These are phyloP conservation scores for Rhingia rostrata DNA, from an alignment of 2,888 invertebrate genomes.

Conservation along the genomic window DNA sequence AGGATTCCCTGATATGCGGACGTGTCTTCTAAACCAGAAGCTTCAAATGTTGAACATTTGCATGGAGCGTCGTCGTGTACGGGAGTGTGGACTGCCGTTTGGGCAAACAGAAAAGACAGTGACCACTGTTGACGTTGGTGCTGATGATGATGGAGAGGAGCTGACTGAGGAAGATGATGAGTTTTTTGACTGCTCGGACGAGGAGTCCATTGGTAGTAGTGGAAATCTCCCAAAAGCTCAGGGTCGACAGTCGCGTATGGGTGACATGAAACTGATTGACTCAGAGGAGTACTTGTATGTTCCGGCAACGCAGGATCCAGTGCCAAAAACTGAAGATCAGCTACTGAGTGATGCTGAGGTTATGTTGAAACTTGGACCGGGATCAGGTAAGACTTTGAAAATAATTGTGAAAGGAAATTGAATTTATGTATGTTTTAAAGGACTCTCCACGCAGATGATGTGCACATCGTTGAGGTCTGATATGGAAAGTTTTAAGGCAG, in stretches of 20 bases:
- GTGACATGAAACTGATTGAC: conserved; percentile 87
- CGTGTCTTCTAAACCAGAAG: conserved; percentile 97
- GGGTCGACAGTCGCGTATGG: conserved; percentile 88
- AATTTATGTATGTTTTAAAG: conserved; percentile 83
- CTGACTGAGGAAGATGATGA: conserved; percentile 84
- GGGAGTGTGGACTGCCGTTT: conserved; percentile 83
- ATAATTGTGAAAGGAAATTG: not conserved
- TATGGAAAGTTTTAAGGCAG: conserved; percentile 99
- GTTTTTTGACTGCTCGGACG: conserved; percentile 91
- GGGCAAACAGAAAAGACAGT: conserved; percentile 24
- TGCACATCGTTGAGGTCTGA: conserved; percentile 96
- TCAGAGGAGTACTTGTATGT: conserved; percentile 90
- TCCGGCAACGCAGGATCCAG: conserved; percentile 94
- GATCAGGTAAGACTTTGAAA: conserved; percentile 84
- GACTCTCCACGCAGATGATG: conserved; percentile 96
- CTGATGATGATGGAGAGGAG: conserved; percentile 80
- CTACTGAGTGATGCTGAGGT: conserved; percentile 96
- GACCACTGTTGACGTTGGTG: conserved; percentile 11
- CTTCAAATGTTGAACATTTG: conserved; percentile 94
- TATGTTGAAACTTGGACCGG: conserved; percentile 93
- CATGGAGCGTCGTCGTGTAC: conserved; percentile 86
- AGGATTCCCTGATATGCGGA: conserved; percentile 93
- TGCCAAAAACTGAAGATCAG: conserved; percentile 98
- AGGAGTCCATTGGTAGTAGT: conserved; percentile 80
- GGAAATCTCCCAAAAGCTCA: conserved; percentile 86